These are phyloP conservation scores for Vicugna pacos DNA, from an alignment of 2,113 vertebrate species.

Conservation along the genomic window DNA sequence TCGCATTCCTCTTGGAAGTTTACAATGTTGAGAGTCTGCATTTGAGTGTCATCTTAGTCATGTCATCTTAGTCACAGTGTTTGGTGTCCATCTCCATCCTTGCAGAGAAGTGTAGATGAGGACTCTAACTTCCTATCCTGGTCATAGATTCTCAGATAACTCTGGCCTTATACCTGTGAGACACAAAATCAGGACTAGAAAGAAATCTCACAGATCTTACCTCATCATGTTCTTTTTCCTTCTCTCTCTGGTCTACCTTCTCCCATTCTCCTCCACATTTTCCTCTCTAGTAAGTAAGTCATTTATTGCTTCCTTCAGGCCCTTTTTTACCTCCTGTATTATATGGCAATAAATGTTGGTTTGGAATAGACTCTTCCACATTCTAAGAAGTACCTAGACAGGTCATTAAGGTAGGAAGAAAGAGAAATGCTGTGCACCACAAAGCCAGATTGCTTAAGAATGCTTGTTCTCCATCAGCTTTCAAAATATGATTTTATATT, in stretches of 20 bases:
- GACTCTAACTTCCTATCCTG: rapidly evolving
- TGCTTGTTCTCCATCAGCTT: not conserved
- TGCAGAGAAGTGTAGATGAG: not conserved
- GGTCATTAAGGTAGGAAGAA: not conserved
- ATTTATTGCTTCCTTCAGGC: too few species aligned
- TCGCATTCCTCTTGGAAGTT: not conserved
- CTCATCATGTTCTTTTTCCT: not conserved
- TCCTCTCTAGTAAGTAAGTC: not conserved
- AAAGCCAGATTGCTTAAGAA: not conserved
- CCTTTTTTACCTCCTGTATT: not conserved
- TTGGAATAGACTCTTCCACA: not conserved
- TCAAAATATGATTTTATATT: not conserved
- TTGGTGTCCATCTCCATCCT: not conserved
- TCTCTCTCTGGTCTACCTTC: not conserved
- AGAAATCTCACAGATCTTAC: not conserved
- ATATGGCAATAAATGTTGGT: not conserved
- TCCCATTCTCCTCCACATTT: not conserved
- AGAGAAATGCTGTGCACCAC: not conserved
- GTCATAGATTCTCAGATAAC: not conserved
- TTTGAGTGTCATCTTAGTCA: not conserved
- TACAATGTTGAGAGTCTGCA: rapidly evolving
- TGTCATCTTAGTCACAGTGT: not conserved
- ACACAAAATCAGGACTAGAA: not conserved
- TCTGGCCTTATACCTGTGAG: not conserved
- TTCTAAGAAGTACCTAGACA: not conserved